These are phyloP conservation scores for Panurus biarmicus DNA, from an alignment of 2,113 vertebrate species.

Conservation along the genomic window DNA sequence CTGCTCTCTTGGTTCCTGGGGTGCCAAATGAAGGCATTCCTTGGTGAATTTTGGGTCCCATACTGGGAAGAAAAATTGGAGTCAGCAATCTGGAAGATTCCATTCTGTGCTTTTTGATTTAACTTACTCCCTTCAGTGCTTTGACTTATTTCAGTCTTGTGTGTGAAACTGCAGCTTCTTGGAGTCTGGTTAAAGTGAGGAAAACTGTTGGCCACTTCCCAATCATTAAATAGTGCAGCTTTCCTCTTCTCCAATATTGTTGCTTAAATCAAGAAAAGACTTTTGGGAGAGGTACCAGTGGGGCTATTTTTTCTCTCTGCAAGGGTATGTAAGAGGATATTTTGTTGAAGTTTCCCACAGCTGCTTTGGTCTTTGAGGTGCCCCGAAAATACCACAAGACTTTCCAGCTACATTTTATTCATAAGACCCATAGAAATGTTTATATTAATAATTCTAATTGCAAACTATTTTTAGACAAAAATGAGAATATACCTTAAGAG, in stretches of 20 bases:
- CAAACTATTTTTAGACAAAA: not conserved
- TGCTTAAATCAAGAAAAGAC: not conserved
- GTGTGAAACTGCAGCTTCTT: not conserved
- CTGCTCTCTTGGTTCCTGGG: not conserved
- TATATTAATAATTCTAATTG: not conserved
- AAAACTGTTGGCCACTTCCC: not conserved
- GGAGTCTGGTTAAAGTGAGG: not conserved
- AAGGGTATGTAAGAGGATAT: not conserved
- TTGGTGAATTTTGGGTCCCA: not conserved
- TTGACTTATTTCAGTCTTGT: not conserved
- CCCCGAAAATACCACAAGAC: not conserved
- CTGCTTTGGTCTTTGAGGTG: not conserved
- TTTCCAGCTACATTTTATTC: not conserved
- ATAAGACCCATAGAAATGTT: not conserved
- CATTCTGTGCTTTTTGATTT: not conserved
- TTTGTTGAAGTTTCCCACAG: not conserved
- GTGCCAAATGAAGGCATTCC: not conserved
- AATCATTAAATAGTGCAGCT: not conserved
- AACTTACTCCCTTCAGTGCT: not conserved
- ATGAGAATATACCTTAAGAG: not conserved
- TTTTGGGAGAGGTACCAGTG: not conserved
- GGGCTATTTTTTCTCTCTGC: not conserved
- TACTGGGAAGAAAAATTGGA: not conserved
- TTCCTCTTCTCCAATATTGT: not conserved
- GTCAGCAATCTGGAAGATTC: not conserved